Evolutionary conservation across 2,113 vertebrate species (phyloP).

Genomic region (Psephotus haematonotus): DNA sequence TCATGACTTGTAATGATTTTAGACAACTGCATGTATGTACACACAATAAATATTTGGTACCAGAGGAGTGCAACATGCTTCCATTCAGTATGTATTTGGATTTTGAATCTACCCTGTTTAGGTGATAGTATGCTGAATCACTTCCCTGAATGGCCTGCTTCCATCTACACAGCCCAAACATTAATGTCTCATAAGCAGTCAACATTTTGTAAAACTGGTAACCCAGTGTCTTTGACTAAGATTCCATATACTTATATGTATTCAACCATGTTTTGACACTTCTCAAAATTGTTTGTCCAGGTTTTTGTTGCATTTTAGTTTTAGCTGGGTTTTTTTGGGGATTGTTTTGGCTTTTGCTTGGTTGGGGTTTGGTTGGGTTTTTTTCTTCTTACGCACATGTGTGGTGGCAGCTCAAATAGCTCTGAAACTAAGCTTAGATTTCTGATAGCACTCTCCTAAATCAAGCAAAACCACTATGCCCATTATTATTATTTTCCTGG

Average conservation of each 20-base stretch:
- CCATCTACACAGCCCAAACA: neutral
- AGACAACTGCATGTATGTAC: accelerated
- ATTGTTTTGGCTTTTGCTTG: neutral
- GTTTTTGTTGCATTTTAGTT: neutral
- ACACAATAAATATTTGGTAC: neutral
- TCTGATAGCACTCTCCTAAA: neutral
- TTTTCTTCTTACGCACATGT: neutral
- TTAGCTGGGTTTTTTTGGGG: neutral
- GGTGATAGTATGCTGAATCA: neutral
- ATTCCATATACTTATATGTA: neutral
- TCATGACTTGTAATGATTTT: neutral
- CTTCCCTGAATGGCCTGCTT: neutral
- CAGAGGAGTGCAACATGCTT: neutral
- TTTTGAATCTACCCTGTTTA: neutral
- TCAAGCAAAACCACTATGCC: neutral
- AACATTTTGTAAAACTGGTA: neutral
- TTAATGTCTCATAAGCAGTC: neutral
- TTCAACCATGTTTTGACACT: neutral
- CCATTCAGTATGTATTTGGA: neutral
- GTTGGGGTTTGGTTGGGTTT: neutral
- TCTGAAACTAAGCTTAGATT: neutral
- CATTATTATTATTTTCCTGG: neutral
- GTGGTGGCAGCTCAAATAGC: neutral
- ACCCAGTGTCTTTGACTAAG: neutral
- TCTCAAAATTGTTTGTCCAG: neutral